phyloP scores from a whole-genome alignment of 2,888 invertebrate genomes.

The Protonemura montana region DNA sequence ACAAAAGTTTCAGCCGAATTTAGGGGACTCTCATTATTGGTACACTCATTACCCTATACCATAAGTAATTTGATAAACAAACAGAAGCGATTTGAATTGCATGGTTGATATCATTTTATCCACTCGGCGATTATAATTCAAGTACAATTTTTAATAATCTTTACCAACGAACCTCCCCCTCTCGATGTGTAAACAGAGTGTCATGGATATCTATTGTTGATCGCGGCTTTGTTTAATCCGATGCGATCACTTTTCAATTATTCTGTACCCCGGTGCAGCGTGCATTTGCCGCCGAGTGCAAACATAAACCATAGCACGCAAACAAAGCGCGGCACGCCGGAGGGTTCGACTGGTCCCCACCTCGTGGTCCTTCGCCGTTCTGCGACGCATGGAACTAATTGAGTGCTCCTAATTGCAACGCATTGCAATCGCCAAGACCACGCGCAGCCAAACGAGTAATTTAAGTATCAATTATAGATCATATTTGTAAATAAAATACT shows the following conservation, averaged over 20 bases:
- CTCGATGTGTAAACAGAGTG: slow-evolving; percentile 28
- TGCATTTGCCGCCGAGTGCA: slow-evolving; percentile 15
- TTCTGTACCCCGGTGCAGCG: slow-evolving; percentile 31
- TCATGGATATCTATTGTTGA: slow-evolving; percentile 23
- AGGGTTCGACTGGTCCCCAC: not conserved
- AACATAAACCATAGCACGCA: not conserved
- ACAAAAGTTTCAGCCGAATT: not conserved
- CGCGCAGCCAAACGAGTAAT: no score
- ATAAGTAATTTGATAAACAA: not conserved
- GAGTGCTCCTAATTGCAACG: no score
- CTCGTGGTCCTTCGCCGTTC: no score
- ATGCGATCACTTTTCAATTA: slow-evolving; percentile 47
- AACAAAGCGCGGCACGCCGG: not conserved
- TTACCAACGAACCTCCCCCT: slow-evolving; percentile 2
- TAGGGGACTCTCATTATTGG: not conserved
- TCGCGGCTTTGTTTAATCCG: slow-evolving; percentile 37
- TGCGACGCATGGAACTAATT: no score
- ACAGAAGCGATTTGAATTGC: not conserved
- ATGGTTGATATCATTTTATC: not conserved
- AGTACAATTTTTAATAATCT: slow-evolving; percentile 1
- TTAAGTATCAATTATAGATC: no score
- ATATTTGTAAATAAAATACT: no score
- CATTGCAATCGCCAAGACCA: no score
- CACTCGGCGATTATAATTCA: not conserved
- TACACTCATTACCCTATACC: not conserved